Evolutionary conservation across 2,797 vertebrate genomes (phyloP), one percentile per base, ranked within the genome.

Genomic region (Cynodonichthys magdalenae): DNA sequence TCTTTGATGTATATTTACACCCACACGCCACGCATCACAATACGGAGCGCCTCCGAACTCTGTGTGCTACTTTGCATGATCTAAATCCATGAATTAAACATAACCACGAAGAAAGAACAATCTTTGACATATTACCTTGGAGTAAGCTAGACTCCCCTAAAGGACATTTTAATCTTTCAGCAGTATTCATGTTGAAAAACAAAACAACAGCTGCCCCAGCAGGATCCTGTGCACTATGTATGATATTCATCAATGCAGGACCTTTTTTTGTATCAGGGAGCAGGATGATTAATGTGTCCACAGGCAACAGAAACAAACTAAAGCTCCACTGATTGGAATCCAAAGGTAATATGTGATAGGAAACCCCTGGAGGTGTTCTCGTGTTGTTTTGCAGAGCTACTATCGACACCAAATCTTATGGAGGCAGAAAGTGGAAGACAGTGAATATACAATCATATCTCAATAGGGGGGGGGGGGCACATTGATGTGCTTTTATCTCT

Each of bases 141-240:
- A 24, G 59, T 61, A 63, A 71, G 74, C 57, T 53, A 29, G 3
- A 60, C 15, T 45, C 56, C 36, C 48, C 47, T 31, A 46, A 69
- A 74, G 52, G 53, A 50, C 45, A 42, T 65, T 76, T 81, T 84
- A 81, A 87, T 86, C 69, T 69, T 71, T 84, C 78, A 75, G 17
- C 29, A 7, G 49, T 79, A 80, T 75, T 70, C 58, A n/a, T 48
- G 4, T 51, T 66, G 80, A 79, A 75, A 67, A 61, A 67, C 66
- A 79, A 50, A 45, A 31, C 28, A 50, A 9, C 61, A 60, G 66
- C 46, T 7, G 59, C 54, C 20, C 29, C 56, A 55, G 53, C 29
- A 18, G 17, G 56, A 66, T 54, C n/a, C 53, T 20, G 24, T 20
- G 53, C 34, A 42, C 41, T 20, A 11, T 28, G 48, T 53, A 48